Percentiles rank a stretch among this genome's conserved stretches.
phyloP scores from a whole-genome alignment of 2,797 vertebrate species.

The Okamejei kenojei region DNA sequence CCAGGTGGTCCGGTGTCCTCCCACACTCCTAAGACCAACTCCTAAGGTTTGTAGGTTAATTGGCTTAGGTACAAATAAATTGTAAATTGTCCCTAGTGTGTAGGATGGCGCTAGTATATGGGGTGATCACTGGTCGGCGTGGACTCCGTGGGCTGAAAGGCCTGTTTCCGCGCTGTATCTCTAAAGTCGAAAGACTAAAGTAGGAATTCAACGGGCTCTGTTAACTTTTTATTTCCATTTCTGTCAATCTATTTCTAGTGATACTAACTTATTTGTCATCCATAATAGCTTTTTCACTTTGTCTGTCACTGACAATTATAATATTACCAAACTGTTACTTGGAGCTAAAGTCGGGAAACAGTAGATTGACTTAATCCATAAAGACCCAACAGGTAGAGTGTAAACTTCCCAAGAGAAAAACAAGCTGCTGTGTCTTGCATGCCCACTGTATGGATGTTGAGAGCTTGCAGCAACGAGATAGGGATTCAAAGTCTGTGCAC shows the following conservation, averaged over 20 bases:
- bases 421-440: not conserved
- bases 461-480: not conserved
- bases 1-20: too few species aligned
- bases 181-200: not conserved
- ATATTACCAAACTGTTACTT: not conserved
- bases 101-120: too few species aligned
- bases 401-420: not conserved
- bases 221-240: not conserved
- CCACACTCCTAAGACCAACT: too few species aligned
- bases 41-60: too few species aligned
- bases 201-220: not conserved
- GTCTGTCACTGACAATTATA: not conserved
- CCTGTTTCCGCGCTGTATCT: too few species aligned
- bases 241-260: not conserved
- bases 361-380: not conserved
- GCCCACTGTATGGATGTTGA: not conserved
- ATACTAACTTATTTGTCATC: not conserved
- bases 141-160: too few species aligned
- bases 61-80: too few species aligned
- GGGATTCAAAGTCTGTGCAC: not conserved
- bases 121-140: too few species aligned
- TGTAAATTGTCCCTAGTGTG: too few species aligned
- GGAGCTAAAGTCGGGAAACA: not conserved
- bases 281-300: too few species aligned
- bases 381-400: not conserved